Evolutionary conservation across 2,113 vertebrate species (phyloP).

Genomic region (Charadrius vociferus): DNA sequence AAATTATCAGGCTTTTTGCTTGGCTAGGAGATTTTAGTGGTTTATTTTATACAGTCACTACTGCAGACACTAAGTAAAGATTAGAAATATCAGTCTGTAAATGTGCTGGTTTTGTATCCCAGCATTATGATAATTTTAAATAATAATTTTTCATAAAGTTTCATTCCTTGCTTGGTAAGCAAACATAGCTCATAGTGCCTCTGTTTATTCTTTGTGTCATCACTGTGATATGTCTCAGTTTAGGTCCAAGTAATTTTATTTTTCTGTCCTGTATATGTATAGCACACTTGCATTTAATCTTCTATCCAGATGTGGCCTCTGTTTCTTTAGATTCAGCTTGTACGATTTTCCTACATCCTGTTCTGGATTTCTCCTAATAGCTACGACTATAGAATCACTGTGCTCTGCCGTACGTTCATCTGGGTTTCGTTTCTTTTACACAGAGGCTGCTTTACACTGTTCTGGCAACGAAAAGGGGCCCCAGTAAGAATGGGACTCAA

Average conservation of each 20-base stretch:
- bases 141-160: slow-evolving; percentile 5
- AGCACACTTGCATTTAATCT: slow-evolving; percentile 19
- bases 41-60: slow-evolving; percentile 37
- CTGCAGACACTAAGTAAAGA: slow-evolving; percentile 10
- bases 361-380: slow-evolving; percentile 54
- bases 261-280: background rate
- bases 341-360: slow-evolving; percentile 44
- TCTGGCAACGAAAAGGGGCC: slow-evolving; percentile 9
- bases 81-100: slow-evolving; percentile 35
- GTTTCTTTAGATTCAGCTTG: slow-evolving; percentile 26
- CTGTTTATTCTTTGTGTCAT: slow-evolving; percentile 24
- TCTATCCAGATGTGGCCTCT: slow-evolving; percentile 34
- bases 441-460: background rate
- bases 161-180: slow-evolving; percentile 28
- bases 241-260: slow-evolving; percentile 22
- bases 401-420: background rate
- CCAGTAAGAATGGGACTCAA: background rate
- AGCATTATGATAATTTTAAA: background rate
- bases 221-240: background rate
- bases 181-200: background rate
- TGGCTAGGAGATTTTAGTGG: slow-evolving; percentile 45
- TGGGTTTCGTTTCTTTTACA: background rate
- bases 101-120: slow-evolving; percentile 1
- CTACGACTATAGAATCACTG: background rate
- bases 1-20: slow-evolving; percentile 53